Evolutionary conservation across 2,797 vertebrate genomes (phyloP).

Genomic region (Artibeus jamaicensis): DNA sequence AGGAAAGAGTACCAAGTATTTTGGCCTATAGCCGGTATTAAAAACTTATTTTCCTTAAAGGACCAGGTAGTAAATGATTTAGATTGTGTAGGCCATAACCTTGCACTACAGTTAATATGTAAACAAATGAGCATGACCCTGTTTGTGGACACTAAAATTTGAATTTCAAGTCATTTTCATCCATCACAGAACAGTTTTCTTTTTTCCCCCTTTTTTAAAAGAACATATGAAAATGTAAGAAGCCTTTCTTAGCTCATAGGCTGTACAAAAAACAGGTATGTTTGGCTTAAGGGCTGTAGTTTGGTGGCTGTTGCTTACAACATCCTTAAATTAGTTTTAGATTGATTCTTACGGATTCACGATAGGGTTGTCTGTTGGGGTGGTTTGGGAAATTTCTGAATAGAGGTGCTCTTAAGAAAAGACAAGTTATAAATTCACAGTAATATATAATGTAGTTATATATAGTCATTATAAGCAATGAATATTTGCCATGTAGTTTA

Average conservation of each 20-base stretch:
- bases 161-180: neutral
- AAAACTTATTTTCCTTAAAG: neutral
- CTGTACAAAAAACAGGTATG: neutral
- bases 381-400: neutral
- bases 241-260: neutral
- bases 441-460: neutral
- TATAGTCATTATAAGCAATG: neutral
- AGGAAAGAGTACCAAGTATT: neutral
- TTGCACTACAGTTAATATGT: neutral
- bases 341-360: neutral
- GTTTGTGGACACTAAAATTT: neutral
- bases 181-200: neutral
- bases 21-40: neutral
- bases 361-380: neutral
- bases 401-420: neutral
- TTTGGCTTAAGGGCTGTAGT: neutral
- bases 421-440: neutral
- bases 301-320: neutral
- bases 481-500: neutral
- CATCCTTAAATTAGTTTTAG: neutral
- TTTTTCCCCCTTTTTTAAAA: neutral
- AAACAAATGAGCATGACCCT: neutral
- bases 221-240: neutral
- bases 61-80: neutral
- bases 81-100: neutral